Evolutionary conservation across 2,797 vertebrate species (phyloP).

Genomic region (Sebastes diploproa): DNA sequence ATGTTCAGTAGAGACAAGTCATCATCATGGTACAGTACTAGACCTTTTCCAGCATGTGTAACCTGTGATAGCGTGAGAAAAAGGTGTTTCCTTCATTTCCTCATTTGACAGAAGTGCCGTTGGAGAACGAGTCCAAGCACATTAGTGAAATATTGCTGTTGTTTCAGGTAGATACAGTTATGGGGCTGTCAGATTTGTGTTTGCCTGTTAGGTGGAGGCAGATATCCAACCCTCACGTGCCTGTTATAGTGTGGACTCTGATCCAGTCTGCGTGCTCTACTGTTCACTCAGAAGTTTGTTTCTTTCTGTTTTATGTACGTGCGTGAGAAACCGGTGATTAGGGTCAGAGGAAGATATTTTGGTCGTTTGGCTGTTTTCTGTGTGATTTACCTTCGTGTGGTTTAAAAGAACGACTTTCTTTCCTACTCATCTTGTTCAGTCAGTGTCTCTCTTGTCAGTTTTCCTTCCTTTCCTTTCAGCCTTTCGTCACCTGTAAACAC

Average conservation of each 20-base stretch:
- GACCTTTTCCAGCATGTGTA: not conserved
- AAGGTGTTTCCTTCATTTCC: constrained; percentile 62
- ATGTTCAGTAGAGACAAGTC: constrained; percentile 25
- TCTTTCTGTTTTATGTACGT: not conserved
- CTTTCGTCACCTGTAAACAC: constrained; percentile 60
- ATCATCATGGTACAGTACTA: constrained; percentile 50
- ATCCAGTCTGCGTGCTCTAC: constrained; percentile 23
- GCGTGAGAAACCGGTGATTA: not conserved
- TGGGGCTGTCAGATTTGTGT: not conserved
- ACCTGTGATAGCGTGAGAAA: not conserved
- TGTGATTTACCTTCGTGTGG: not conserved
- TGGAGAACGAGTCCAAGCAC: not conserved
- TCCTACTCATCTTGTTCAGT: not conserved
- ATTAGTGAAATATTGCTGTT: not conserved
- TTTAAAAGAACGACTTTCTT: not conserved
- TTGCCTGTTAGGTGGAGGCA: constrained; percentile 28
- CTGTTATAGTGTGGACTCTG: constrained; percentile 27
- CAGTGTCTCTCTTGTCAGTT: constrained; percentile 7
- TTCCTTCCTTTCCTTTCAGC: constrained; percentile 37
- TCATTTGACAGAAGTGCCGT: constrained; percentile 31
- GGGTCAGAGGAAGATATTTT: not conserved
- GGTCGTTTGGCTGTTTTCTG: not conserved
- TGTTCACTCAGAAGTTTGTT: constrained; percentile 26
- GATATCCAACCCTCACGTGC: constrained; percentile 11
- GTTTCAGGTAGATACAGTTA: not conserved